Evolutionary conservation across 2,888 invertebrate species (phyloP).

Genomic region (Torymus tubicola): DNA sequence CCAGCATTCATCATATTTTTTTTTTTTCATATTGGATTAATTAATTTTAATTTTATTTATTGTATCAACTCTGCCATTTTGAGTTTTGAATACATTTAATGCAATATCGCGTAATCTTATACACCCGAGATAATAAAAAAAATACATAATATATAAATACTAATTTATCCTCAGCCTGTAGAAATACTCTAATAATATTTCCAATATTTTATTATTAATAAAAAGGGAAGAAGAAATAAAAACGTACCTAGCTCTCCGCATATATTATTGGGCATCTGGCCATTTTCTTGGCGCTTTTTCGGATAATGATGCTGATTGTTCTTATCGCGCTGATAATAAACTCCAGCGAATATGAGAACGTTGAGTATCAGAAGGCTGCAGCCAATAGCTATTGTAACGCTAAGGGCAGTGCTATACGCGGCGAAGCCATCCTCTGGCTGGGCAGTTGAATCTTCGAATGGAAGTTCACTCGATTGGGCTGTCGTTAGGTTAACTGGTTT

Average conservation of each 20-base stretch:
- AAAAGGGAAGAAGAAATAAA: background rate
- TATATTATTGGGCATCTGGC: constrained; percentile 92
- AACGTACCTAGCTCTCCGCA: constrained; percentile 83
- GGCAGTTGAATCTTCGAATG: constrained; percentile 71
- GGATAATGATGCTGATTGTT: constrained; percentile 78
- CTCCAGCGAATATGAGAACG: constrained; percentile 94
- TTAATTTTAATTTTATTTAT: background rate
- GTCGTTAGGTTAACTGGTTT: constrained; percentile 65
- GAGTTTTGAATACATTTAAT: constrained; percentile 17
- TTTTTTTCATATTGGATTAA: too few species aligned
- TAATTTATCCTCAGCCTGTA: too few species aligned
- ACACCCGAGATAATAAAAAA: too few species aligned
- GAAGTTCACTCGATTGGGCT: constrained; percentile 69
- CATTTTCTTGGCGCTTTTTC: constrained; percentile 88
- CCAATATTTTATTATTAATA: background rate
- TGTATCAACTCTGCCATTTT: constrained; percentile 27
- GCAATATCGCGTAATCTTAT: background rate
- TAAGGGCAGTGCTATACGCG: constrained; percentile 92
- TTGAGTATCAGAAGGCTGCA: constrained; percentile 94
- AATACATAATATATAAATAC: too few species aligned
- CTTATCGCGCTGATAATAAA: constrained; percentile 94
- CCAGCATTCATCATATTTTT: too few species aligned
- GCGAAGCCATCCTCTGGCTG: constrained; percentile 91
- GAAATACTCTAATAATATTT: too few species aligned
- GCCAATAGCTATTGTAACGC: constrained; percentile 96